Evolutionary conservation across 2,113 vertebrate genomes (phyloP).

Genomic region (Oreochromis tanganicae): DNA sequence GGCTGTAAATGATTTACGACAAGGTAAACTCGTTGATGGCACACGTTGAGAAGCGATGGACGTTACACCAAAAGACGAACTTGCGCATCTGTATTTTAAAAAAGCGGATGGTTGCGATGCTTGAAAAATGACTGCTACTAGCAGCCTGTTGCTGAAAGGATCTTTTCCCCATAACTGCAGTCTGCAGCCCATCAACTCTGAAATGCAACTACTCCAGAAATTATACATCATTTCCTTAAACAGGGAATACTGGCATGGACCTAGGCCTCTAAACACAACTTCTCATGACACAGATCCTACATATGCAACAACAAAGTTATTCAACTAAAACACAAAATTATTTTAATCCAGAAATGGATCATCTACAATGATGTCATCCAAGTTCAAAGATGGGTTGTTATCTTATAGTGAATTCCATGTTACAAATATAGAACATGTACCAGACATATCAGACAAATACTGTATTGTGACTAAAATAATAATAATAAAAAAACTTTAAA

Average conservation of each 20-base stretch:
- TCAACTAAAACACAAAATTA: neutral
- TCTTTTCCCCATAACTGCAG: neutral
- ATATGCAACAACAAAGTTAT: neutral
- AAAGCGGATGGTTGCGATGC: neutral
- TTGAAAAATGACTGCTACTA: neutral
- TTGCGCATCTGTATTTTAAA: neutral
- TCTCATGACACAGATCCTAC: neutral
- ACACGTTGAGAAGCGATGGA: neutral
- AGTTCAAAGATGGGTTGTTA: neutral
- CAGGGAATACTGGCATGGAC: neutral
- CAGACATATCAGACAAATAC: neutral
- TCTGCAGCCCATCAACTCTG: neutral
- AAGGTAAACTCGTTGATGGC: neutral
- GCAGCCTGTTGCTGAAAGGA: neutral
- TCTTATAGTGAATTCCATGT: neutral
- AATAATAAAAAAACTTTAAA: neutral
- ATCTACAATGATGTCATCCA: neutral
- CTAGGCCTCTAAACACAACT: neutral
- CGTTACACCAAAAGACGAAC: neutral
- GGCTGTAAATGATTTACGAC: neutral
- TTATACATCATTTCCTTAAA: neutral
- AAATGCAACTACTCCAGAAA: neutral
- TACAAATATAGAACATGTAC: neutral
- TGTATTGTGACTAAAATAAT: neutral
- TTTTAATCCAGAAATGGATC: neutral